Evolutionary conservation across 2,113 vertebrate genomes (phyloP), one percentile per base, ranked within the genome.

Genomic region (Gymnobelideus leadbeateri): DNA sequence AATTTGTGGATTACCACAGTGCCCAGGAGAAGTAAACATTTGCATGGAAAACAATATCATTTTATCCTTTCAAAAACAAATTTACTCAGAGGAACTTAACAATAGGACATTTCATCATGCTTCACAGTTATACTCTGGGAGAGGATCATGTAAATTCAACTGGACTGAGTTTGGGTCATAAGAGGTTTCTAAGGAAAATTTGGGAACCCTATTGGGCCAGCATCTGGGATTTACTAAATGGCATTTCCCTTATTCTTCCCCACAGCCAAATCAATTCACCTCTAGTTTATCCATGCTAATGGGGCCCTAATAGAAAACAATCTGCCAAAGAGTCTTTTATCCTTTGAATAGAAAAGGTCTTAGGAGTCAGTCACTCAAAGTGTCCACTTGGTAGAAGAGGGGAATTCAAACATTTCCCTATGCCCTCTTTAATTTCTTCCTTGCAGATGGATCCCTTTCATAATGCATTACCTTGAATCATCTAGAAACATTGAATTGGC

Each of bases 11-110:
- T 92, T 95, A 84, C 19, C 89, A 61, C 89, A 91, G 92, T 28
- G 52, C 47, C 84, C 25, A 31, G 19, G 94, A 94, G 89, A 10
- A 89, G 91, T 94, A 95, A 92, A 94, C 52, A 91, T 91, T 96
- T 95, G 92, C 10, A 95, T 24, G 46, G 37, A 92, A 93, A 96
- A 61, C 46, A 84, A 84, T 94, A 4, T 43, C 49, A 37, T 89
- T 84, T 46, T 57, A 2, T 94, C 46, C 91, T 95, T 51, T 92
- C 28, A 61, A 37, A 91, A 94, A 28, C 49, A 95, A 91, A 94
- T 46, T 11, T 95, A 5, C 61, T 94, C n/a, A 84, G 95, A 92
- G 52, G 92, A 95, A 90, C 89, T 95, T 25, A 90, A 49, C 90
- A 96, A 61, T 91, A 68, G 0, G 91, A 19, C 37, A 61, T 49